Conservation (phyloP, 2,888 invertebrate genomes). For the Timema podura region DNA sequence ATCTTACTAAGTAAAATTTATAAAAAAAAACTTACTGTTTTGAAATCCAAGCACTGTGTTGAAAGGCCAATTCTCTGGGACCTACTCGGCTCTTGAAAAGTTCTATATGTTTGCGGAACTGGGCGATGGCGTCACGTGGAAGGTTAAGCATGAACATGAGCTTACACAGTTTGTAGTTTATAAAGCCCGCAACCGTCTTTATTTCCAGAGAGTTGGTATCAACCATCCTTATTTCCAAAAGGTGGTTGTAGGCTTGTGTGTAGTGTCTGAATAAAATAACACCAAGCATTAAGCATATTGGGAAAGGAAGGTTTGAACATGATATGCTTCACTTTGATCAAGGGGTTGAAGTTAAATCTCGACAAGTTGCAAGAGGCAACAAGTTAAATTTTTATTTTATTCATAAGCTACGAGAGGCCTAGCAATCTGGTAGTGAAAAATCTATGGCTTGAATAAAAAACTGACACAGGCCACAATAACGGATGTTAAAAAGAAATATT, state of each 20-base stretch:
- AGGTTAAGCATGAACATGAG: constrained; percentile 84
- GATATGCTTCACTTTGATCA: too few relatives aligned
- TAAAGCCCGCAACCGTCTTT: constrained; percentile 88
- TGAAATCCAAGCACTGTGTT: constrained; percentile 93
- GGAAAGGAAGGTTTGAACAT: background rate
- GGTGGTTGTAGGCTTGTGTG: constrained; percentile 82
- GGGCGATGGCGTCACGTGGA: constrained; percentile 91
- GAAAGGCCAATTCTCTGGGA: constrained; percentile 81
- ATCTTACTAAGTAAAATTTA: too few relatives aligned
- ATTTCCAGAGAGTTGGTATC: constrained; percentile 92
- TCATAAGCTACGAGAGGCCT: too few relatives aligned
- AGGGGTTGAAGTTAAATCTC: too few relatives aligned
- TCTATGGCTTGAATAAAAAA: too few relatives aligned
- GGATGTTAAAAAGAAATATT: background rate
- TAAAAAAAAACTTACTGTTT: constrained; percentile 60
- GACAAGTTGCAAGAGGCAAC: too few relatives aligned
- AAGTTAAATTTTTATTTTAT: too few relatives aligned
- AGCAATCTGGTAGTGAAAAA: too few relatives aligned
- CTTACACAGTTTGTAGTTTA: constrained; percentile 93
- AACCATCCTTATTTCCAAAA: constrained; percentile 81
- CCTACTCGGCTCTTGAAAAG: constrained; percentile 79
- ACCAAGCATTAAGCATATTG: constrained; percentile 19
- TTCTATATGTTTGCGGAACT: constrained; percentile 88
- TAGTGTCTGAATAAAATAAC: constrained; percentile 59
- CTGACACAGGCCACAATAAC: background rate